Percentiles rank a stretch among this genome's conserved stretches.
Conservation (phyloP, 2,113 vertebrate genomes). For the Melanerpes aurifrons region DNA sequence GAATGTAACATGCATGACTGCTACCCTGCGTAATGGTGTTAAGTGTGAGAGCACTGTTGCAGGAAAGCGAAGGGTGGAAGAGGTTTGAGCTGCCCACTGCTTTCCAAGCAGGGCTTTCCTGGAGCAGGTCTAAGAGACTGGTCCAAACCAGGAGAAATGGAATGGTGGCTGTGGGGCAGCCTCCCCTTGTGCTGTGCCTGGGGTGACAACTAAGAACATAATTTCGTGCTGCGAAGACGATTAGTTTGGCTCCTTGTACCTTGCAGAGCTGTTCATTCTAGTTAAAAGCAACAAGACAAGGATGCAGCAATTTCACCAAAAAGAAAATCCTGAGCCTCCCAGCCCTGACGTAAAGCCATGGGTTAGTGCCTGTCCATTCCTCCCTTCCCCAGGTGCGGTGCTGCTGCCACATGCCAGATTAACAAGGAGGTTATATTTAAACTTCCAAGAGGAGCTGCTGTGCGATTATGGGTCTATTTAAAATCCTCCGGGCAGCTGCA, state of each 20-base stretch:
- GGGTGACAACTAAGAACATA: neutral
- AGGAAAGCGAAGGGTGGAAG: neutral
- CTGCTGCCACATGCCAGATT: conserved; percentile 68
- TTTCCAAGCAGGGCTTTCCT: neutral
- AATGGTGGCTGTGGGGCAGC: neutral
- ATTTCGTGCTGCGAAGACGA: neutral
- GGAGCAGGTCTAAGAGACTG: neutral
- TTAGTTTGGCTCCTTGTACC: neutral
- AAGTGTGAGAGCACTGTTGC: too few species aligned
- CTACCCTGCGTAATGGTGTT: neutral
- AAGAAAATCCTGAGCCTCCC: neutral
- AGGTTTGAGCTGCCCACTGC: neutral
- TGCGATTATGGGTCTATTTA: conserved; percentile 80
- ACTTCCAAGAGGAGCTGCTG: conserved; percentile 79
- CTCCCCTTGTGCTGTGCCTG: neutral
- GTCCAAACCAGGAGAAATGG: neutral
- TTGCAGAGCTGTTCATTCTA: neutral
- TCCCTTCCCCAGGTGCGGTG: conserved; percentile 72
- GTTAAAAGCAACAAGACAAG: conserved; percentile 1
- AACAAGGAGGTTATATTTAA: conserved; percentile 82
- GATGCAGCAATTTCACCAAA: conserved; percentile 24
- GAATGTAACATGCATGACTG: neutral
- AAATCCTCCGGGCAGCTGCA: conserved; percentile 81
- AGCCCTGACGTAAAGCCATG: neutral
- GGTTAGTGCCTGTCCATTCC: conserved; percentile 33